These are phyloP conservation scores for Halichoerus grypus DNA, from an alignment of 2,113 vertebrate genomes.

Conservation along the genomic window DNA sequence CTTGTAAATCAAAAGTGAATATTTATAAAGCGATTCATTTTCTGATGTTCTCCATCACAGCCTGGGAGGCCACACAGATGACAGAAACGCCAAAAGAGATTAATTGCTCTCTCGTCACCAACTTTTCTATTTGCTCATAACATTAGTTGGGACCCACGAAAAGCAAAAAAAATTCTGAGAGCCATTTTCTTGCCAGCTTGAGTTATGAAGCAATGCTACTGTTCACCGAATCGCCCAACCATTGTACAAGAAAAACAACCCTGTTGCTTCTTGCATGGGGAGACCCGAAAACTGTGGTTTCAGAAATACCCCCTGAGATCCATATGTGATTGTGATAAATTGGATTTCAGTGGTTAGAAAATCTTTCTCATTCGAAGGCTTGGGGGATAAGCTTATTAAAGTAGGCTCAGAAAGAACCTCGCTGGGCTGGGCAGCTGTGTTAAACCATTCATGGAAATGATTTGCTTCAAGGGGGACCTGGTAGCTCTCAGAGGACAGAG, in stretches of 20 bases:
- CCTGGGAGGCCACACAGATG: conserved; percentile 70
- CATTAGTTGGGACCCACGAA: conserved; percentile 71
- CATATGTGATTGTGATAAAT: conserved; percentile 64
- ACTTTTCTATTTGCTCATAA: conserved; percentile 79
- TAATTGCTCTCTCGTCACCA: conserved; percentile 73
- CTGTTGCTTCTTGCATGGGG: conserved; percentile 70
- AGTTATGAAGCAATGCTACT: conserved; percentile 81
- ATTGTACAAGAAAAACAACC: conserved; percentile 74
- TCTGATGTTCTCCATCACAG: conserved; percentile 70
- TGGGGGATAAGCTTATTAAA: conserved; percentile 53
- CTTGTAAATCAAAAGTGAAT: conserved; percentile 77
- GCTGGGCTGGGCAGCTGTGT: background rate
- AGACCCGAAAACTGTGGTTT: conserved; percentile 68
- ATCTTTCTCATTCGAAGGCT: conserved; percentile 26
- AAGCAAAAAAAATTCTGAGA: conserved; percentile 67
- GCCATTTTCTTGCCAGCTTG: conserved; percentile 73
- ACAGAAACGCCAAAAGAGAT: conserved; percentile 75
- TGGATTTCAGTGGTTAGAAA: conserved; percentile 63
- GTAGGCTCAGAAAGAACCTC: conserved; percentile 40
- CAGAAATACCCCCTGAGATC: conserved; percentile 44
- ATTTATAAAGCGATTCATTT: conserved; percentile 77
- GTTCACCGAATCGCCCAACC: conserved; percentile 66
- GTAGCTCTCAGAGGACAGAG: background rate
- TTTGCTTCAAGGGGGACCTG: background rate
- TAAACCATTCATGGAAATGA: conserved; percentile 41